phyloP scores from a whole-genome alignment of 2,888 invertebrate genomes.

The Phortica magna region DNA sequence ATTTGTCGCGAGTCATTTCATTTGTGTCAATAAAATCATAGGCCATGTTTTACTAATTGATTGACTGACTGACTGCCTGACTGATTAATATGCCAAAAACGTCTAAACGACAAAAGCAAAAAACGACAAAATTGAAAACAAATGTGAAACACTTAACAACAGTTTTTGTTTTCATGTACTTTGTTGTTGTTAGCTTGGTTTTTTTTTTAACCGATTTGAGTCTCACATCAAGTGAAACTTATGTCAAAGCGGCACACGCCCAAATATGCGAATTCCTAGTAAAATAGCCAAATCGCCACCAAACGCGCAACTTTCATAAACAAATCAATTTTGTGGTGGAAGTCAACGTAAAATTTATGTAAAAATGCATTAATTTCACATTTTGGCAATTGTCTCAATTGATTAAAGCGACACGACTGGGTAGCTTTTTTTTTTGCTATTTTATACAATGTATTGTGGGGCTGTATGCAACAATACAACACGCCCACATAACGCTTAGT shows the following conservation, averaged over 20 bases:
- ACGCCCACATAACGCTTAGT: slow-evolving; percentile 21
- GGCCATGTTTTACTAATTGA: no score
- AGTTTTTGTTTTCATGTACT: neutral
- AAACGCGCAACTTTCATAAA: slow-evolving; percentile 14
- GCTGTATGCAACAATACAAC: neutral
- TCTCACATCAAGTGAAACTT: slow-evolving; percentile 26
- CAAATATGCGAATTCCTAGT: slow-evolving; percentile 26
- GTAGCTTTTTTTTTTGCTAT: slow-evolving; percentile 49
- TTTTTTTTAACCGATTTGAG: neutral
- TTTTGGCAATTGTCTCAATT: slow-evolving; percentile 54
- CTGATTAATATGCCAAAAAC: slow-evolving; percentile 22
- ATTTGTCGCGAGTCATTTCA: no score
- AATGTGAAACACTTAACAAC: neutral
- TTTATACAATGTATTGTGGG: slow-evolving; percentile 10
- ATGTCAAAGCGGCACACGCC: slow-evolving; percentile 1
- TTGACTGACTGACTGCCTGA: neutral
- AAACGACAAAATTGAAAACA: slow-evolving; percentile 16
- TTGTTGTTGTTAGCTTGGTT: neutral
- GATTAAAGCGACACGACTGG: slow-evolving; percentile 50
- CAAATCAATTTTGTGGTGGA: slow-evolving; percentile 6
- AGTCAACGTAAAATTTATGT: slow-evolving; percentile 41
- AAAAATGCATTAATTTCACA: slow-evolving; percentile 47
- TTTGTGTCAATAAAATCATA: no score
- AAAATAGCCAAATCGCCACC: neutral
- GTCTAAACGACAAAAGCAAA: slow-evolving; percentile 6